Percentiles rank a stretch among this genome's conserved stretches.
Evolutionary conservation across 2,888 invertebrate species (phyloP).

Genomic region (Reticulitermes lucifugus): DNA sequence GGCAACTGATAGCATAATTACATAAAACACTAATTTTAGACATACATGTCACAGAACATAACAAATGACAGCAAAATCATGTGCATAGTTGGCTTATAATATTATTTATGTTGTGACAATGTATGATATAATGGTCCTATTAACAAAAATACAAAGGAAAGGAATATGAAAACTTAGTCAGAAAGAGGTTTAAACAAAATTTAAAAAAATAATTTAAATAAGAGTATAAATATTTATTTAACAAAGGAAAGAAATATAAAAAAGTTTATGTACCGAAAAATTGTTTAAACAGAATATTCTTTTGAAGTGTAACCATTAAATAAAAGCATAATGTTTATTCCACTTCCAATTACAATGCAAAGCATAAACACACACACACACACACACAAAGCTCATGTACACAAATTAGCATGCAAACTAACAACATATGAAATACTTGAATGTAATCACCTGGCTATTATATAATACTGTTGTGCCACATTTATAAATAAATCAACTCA

Average conservation of each 20-base stretch:
- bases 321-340: conserved; percentile 27
- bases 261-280: neutral
- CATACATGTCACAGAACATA: too few relatives aligned
- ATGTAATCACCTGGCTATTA: neutral
- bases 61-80: too few relatives aligned
- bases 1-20: too few relatives aligned
- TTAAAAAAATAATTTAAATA: too few relatives aligned
- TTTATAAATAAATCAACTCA: conserved; percentile 47
- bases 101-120: too few relatives aligned
- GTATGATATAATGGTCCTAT: too few relatives aligned
- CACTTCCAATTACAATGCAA: conserved; percentile 12
- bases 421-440: neutral
- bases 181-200: too few relatives aligned
- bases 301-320: neutral
- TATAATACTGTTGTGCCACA: conserved; percentile 2
- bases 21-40: too few relatives aligned
- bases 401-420: conserved; percentile 25
- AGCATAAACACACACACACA: neutral
- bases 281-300: neutral
- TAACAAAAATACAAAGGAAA: too few relatives aligned
- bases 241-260: neutral
- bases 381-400: neutral
- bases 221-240: too few relatives aligned
- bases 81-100: too few relatives aligned
- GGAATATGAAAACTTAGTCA: too few relatives aligned